Evolutionary conservation across 2,797 vertebrate species (phyloP), one percentile per base, ranked within the genome.

Genomic region (Sebastes vulpes): DNA sequence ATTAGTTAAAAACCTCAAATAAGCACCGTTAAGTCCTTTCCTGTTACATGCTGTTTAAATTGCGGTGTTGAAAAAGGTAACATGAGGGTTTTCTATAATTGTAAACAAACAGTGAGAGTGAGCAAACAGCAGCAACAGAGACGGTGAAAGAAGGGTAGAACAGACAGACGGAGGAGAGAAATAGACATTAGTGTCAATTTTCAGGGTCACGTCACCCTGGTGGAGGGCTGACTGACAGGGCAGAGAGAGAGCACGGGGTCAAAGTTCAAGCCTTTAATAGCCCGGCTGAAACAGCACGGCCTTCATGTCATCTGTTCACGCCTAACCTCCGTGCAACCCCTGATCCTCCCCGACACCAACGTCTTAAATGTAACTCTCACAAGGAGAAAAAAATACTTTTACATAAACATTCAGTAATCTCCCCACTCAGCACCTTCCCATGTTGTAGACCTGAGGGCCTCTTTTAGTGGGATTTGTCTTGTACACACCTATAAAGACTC

Each of bases 261-360:
- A 94, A 84, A 93, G 94, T 81, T 95, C 91, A 94, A 79, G 72
- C 75, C 87, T 92, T 87, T 87, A 90, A 92, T 89, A 91, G 82
- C 76, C 65, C 26, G 57, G 16, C 71, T 90, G 72, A 71, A 92
- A 88, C 46, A 76, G 57, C 82, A 20, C 12, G 28, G 82, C 89
- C 89, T 91, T 85, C 18, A 87, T 84, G 82, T 80, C 70, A 83
- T 72, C 60, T 35, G 20, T 65, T 85, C 52, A 66, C 4, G 32
- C 64, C 72, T 88, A 63, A 83, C 80, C 83, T 85, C 73, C 70
- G 52, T 1, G 25, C 70, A 83, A 75, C 72, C 84, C 14, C 71
- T 58, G 64, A 81, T 84, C 71, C 68, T 59, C 68, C 16, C 57
- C 5, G 73, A 88, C 81, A 85, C 46, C 32, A 3, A 26, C 0